Conservation (phyloP, 2,888 invertebrate species). For the Cataglyphis livida region DNA sequence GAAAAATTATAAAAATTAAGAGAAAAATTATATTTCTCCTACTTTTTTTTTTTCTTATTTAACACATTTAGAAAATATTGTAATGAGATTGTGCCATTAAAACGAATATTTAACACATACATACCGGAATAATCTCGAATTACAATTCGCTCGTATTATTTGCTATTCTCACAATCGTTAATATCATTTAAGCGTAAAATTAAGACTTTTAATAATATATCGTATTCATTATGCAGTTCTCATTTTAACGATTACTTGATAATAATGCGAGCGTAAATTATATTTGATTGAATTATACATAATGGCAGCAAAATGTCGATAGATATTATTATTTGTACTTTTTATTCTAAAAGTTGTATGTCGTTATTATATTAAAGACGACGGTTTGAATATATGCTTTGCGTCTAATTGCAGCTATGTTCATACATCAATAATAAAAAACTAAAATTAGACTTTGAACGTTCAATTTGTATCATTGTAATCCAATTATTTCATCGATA, state of each 20-base stretch:
- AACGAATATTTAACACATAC: neutral
- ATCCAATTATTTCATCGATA: neutral
- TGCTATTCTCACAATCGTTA: conserved; percentile 28
- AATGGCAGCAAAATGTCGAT: neutral
- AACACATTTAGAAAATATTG: neutral
- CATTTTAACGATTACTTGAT: neutral
- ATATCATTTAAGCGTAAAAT: conserved; percentile 39
- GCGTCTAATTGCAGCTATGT: neutral
- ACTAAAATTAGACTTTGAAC: neutral
- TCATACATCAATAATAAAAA: neutral
- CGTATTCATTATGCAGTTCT: neutral
- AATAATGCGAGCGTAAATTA: neutral
- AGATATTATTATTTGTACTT: neutral
- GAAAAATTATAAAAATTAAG: neutral
- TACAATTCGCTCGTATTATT: conserved; percentile 11
- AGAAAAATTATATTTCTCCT: neutral
- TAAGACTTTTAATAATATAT: conserved; percentile 14
- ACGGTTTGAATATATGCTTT: neutral
- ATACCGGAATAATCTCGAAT: neutral
- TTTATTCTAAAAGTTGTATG: neutral
- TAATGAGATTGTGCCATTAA: neutral
- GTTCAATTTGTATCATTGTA: neutral
- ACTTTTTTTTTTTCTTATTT: neutral
- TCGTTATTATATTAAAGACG: neutral
- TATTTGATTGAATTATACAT: neutral